Conservation (phyloP, 2,888 invertebrate genomes). For the Xestia rhomboidea region DNA sequence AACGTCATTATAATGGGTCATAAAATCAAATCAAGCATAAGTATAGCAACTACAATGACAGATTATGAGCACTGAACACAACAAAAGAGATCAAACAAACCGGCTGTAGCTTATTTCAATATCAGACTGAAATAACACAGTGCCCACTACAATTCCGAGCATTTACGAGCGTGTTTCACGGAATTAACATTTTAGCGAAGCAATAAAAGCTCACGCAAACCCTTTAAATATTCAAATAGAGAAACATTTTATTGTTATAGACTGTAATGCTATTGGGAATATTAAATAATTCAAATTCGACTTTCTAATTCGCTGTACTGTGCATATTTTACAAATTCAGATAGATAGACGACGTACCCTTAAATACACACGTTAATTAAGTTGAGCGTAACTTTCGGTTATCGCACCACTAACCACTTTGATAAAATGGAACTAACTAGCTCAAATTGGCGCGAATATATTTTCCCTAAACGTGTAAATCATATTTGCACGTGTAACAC, state of each 20-base stretch:
- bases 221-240: slow-evolving; percentile 79
- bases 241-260: slow-evolving; percentile 75
- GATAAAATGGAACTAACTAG: slow-evolving; percentile 55
- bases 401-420: slow-evolving; percentile 39
- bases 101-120: slow-evolving; percentile 77
- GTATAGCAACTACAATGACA: slow-evolving; percentile 64
- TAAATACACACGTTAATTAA: slow-evolving; percentile 42
- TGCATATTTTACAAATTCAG: slow-evolving; percentile 26
- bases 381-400: slow-evolving; percentile 29
- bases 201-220: slow-evolving; percentile 83
- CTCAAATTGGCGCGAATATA: slow-evolving; percentile 35
- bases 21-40: slow-evolving; percentile 57
- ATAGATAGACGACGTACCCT: too few species aligned
- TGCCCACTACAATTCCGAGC: slow-evolving; percentile 77
- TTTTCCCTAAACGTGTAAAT: slow-evolving; percentile 61
- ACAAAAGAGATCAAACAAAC: slow-evolving; percentile 77
- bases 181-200: slow-evolving; percentile 84
- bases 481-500: slow-evolving; percentile 48
- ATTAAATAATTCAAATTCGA: slow-evolving; percentile 63
- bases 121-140: slow-evolving; percentile 79
- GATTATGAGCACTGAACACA: slow-evolving; percentile 67
- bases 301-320: slow-evolving; percentile 40
- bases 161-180: slow-evolving; percentile 83
- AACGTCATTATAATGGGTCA: slow-evolving; percentile 45
- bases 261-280: slow-evolving; percentile 68